Conservation (phyloP, 2,888 invertebrate genomes). For the Cephus spinipes region DNA sequence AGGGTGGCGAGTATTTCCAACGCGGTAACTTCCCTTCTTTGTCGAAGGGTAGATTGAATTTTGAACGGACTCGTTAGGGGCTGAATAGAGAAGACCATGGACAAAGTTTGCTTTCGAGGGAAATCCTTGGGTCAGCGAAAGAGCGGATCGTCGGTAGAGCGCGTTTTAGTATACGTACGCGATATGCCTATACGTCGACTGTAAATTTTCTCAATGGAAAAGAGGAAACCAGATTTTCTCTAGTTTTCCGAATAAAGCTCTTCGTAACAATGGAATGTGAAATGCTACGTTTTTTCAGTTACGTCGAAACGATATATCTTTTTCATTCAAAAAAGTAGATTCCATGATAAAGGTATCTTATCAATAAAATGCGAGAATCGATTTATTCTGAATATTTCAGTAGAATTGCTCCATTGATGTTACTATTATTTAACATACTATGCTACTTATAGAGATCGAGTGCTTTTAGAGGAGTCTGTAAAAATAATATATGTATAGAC, state of each 20-base stretch:
- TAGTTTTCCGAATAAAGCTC: not conserved
- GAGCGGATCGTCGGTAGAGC: not conserved
- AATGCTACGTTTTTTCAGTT: not conserved
- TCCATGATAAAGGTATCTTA: not conserved
- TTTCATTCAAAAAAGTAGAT: not conserved
- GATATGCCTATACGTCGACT: not conserved
- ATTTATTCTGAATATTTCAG: not conserved
- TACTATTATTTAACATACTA: not conserved
- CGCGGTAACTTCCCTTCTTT: not conserved
- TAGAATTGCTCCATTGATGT: not conserved
- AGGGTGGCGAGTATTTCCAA: not conserved
- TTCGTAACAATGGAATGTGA: not conserved
- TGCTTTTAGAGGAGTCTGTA: not conserved
- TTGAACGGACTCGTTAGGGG: constrained; percentile 7
- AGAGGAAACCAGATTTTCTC: not conserved
- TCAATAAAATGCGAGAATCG: not conserved
- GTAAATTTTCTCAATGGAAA: not conserved
- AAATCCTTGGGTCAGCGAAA: constrained; percentile 3
- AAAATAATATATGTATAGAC: not conserved
- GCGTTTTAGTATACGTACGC: not conserved
- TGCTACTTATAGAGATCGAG: not conserved
- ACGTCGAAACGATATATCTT: not conserved
- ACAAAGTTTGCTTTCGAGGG: not conserved
- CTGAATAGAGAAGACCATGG: not conserved
- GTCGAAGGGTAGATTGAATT: constrained; percentile 8